Conservation (phyloP, 2,888 invertebrate genomes). For the Therioaphis trifolii region DNA sequence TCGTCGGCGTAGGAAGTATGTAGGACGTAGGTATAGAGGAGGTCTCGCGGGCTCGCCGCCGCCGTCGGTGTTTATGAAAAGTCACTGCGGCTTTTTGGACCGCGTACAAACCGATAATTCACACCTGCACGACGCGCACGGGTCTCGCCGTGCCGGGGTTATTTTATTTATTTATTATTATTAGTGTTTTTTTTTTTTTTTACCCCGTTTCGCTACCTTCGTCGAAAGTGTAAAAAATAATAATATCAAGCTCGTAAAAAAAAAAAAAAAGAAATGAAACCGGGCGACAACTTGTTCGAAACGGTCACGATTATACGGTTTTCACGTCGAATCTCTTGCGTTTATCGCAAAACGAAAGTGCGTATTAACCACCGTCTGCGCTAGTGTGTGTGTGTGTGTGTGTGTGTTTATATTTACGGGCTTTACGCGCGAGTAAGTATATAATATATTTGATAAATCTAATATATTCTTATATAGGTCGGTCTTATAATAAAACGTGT, state of each 20-base stretch:
- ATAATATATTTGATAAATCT: too few species aligned
- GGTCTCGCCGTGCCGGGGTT: background rate
- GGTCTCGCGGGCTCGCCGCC: background rate
- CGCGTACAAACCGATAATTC: background rate
- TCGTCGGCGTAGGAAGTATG: too few species aligned
- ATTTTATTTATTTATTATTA: background rate
- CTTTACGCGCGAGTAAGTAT: background rate
- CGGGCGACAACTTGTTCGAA: background rate
- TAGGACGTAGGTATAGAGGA: too few species aligned
- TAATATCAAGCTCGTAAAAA: too few species aligned
- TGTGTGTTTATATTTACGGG: too few species aligned
- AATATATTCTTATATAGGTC: too few species aligned
- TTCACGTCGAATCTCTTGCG: slow-evolving; percentile 13
- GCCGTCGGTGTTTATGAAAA: slow-evolving; percentile 18
- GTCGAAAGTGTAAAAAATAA: slow-evolving; percentile 5
- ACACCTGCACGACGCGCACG: background rate
- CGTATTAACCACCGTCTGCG: too few species aligned
- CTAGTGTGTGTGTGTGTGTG: too few species aligned
- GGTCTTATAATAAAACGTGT: too few species aligned
- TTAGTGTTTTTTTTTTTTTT: background rate
- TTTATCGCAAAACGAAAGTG: slow-evolving; percentile 10
- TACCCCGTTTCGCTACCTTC: too few species aligned
- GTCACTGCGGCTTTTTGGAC: slow-evolving; percentile 26
- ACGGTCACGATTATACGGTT: slow-evolving; percentile 35
- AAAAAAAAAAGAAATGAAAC: slow-evolving; percentile 1